phyloP scores from a whole-genome alignment of 2,113 vertebrate species.

The Pelecanoides urinatrix region DNA sequence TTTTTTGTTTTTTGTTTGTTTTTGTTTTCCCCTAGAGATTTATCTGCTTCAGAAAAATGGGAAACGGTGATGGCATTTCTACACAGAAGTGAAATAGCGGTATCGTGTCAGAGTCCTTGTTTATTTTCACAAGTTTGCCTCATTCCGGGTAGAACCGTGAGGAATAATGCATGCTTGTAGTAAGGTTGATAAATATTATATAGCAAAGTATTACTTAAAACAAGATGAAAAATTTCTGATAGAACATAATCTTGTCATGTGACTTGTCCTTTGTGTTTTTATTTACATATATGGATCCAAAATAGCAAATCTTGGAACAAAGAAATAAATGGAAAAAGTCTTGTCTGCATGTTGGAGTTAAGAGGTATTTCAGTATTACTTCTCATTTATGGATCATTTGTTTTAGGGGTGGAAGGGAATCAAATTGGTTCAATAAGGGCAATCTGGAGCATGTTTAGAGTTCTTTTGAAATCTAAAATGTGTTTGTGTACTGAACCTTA shows the following conservation, averaged over 20 bases:
- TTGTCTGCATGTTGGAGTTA: background rate
- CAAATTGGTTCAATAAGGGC: background rate
- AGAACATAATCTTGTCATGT: background rate
- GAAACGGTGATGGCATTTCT: background rate
- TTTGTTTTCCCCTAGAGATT: background rate
- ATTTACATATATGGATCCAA: background rate
- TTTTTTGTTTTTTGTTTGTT: background rate
- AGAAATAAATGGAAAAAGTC: background rate
- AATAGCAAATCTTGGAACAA: background rate
- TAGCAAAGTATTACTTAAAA: background rate
- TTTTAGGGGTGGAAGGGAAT: background rate
- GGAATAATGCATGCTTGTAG: background rate
- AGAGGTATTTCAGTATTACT: background rate
- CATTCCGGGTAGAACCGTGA: accelerated
- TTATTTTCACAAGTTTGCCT: background rate
- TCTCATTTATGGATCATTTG: background rate
- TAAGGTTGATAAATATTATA: background rate
- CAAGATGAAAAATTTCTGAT: background rate
- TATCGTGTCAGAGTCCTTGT: background rate
- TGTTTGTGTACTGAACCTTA: background rate
- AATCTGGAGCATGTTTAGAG: background rate
- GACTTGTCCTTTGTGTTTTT: background rate
- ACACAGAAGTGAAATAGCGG: background rate
- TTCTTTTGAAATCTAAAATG: background rate
- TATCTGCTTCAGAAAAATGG: background rate